Evolutionary conservation across 2,888 invertebrate species (phyloP), one percentile per base, ranked within the genome.

Genomic region (Drosophila prostipennis): DNA sequence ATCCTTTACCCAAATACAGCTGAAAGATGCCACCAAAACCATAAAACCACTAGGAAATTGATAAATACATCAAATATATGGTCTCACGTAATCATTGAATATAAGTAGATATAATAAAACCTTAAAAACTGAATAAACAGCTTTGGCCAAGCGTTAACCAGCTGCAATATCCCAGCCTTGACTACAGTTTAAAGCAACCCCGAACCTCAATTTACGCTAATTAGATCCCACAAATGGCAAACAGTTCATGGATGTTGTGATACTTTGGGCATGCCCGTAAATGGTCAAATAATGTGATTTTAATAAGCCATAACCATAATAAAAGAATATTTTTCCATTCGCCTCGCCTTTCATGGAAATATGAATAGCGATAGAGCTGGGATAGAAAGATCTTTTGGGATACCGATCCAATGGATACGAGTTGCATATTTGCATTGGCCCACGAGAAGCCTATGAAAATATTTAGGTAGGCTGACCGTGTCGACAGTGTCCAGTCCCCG

Each of bases 401-500:
- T 76, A 72, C 19, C 2, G 71, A 79, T 79, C 76, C 72, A 59
- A 40, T 64, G 57, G 14, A 56, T 42, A 13, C 14, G 56, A 19
- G 40, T 14, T 34, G 49, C 34, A 42, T 69, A 79, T 82, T 85
- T 82, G 82, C 82, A 85, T 77, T 48, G 58, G 79, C 70, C 77
- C 72, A 72, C 76, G 42, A 37, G 53, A 54, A 56, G 29, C 72
- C 76, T 74, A 75, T 54, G 64, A 80, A 55, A 85, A 85, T 84
- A 80, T 80, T 82, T 82, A 88, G 87, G 84, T 82, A 84, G 82
- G 77, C 79, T 79, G 78, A 54, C 77, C 70, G 73, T 78, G 77
- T 76, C 79, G 77, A 82, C 81, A 77, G 57, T 54, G 72, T 74
- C 76, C 73, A 65, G 64, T 78, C 74, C 64, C 76, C 65, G 57